Base-by-base conservation (phyloP, 1,140 invertebrate genomes). In the Stenopsyche tienmushanensis region DNA sequence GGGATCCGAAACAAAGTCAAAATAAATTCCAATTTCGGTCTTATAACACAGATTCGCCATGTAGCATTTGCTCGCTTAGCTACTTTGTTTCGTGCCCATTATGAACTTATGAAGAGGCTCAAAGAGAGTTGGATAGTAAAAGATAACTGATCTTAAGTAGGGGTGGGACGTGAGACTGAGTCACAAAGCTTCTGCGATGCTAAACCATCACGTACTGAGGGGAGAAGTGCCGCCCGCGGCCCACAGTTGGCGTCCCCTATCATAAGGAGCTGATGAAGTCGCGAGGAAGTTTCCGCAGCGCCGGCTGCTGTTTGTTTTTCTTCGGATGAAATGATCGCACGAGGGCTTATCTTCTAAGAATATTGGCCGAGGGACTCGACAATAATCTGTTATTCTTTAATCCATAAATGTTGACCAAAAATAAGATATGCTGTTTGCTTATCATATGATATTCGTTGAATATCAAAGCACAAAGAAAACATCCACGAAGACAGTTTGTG, bases 71-170 rank as follows among this genome's bases (percentile, higher is more conserved):
- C 24, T n/a, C 23, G 8, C 18, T 26, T 23, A 52, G 49, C 15
- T 24, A 52, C 3, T 52, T 7, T 24, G 26, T 25, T 45, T 45
- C 39, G 1, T 20, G 15, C 18, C 41, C 41, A 44, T 60, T 60
- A 60, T 29, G 57, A 44, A 60, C 21, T 47, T 60, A 60, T 44
- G 39, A 60, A 60, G 57, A 60, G 57, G 26, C 20, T 26, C 41
- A 60, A 44, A 29, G 15, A 39, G 44, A 47, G 44, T 47, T 20
- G 44, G 44, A 47, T 47, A 47, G 44, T 47, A 47, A 42, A 21
- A 60, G 57, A 60, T 60, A 60, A 44, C 41, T 29, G 57, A 60
- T 60, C 57, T 60, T 47, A 44, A 45, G 29, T 23, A 24, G 42
- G 25, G 26, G 18, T 8, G 57, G 25, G 41, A 45, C 18, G 41